Percentiles rank a stretch among this genome's conserved stretches.
Evolutionary conservation across 1,140 invertebrate species (phyloP).

Genomic region (Bombus terrestris): DNA sequence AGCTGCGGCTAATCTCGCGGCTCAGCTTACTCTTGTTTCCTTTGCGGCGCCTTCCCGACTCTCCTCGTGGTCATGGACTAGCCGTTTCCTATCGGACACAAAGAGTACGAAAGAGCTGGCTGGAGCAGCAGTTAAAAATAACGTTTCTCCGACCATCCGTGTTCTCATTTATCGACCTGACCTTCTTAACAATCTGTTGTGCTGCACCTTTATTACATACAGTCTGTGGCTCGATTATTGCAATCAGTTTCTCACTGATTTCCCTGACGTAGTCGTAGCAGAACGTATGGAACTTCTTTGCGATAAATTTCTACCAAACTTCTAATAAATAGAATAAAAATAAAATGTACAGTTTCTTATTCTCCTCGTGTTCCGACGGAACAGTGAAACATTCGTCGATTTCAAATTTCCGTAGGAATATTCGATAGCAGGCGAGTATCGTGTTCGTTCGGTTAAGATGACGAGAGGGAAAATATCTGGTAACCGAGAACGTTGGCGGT

Average conservation of each 20-base stretch:
- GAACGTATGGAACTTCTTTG: not conserved
- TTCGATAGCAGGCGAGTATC: too few relatives aligned
- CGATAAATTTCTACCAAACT: too few relatives aligned
- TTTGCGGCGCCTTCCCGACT: too few relatives aligned
- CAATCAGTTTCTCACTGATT: not conserved
- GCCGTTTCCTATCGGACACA: not conserved
- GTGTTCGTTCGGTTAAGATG: too few relatives aligned
- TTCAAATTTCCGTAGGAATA: too few relatives aligned
- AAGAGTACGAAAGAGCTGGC: not conserved
- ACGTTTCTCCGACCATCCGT: conserved; percentile 27
- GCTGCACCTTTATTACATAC: not conserved
- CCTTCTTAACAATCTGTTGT: not conserved
- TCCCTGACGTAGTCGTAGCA: too few relatives aligned
- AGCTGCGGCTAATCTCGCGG: too few relatives aligned
- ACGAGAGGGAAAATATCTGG: too few relatives aligned
- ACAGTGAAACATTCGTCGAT: too few relatives aligned
- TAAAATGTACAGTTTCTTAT: too few relatives aligned
- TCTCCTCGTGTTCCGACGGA: fast-evolving
- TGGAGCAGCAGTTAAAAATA: conserved; percentile 26
- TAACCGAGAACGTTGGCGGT: not conserved
- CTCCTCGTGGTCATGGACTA: too few relatives aligned
- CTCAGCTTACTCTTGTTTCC: not conserved
- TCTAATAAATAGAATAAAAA: too few relatives aligned
- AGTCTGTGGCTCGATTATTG: not conserved
- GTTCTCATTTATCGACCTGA: conserved; percentile 15